Base-by-base conservation (phyloP, 2,797 vertebrate species). In the Echiichthys vipera region DNA sequence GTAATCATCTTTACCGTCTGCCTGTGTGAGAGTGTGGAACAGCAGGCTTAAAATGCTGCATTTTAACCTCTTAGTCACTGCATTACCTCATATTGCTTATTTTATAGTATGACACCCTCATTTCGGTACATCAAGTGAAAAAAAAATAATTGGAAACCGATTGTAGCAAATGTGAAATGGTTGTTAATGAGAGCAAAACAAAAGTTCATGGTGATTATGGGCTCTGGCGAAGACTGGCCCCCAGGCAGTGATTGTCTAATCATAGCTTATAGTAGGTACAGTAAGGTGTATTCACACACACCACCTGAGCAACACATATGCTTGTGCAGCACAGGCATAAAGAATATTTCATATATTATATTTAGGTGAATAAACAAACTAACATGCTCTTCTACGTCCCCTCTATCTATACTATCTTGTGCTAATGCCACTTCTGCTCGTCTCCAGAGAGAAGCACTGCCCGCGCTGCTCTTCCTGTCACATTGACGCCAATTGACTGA, bases 401-500 rank as follows among this genome's bases (percentile, higher is more conserved):
- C 2, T 51, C 40, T 40, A 30, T 30, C 22, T 24, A 24, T 24
- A 63, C 64, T 36, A 55, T 42, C 46, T 46, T 27, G n/a, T 4
- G 66, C 61, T 78, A 57, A 67, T 53, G 32, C 34, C 37, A 65
- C 67, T 49, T 18, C 53, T 58, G 56, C 69, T 56, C 3, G 45
- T 74, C 85, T 73, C 82, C 74, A 2, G 51, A 64, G 74, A 80
- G 58, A 34, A 54, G 18, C 45, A 0, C 22, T 62, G 40, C 56
- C 74, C 34, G 50, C 37, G 56, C 71, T 76, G 73, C 74, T 80
- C 73, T 68, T 58, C 47, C 80, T 70, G 81, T 91, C 88, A 89
- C 75, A 63, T 25, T 71, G 74, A 86, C 71, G 78, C 86, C 92
- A 88, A 91, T 88, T 89, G 91, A 93, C 85, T 76, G 80, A 79